Conservation (phyloP, 2,797 vertebrate species). For the Choloepus didactylus region DNA sequence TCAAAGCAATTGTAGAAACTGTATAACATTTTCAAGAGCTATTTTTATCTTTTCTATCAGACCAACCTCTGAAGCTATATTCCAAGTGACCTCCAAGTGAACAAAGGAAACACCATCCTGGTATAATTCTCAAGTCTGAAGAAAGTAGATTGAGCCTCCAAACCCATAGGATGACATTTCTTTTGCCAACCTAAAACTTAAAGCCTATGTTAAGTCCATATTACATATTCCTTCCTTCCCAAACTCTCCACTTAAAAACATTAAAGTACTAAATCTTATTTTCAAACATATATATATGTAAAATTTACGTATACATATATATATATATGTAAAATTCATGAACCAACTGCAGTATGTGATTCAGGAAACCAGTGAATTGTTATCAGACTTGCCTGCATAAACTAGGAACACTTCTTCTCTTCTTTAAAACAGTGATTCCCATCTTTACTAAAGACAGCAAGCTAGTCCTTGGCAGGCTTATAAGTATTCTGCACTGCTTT, state of each 20-base stretch:
- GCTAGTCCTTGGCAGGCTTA: conserved; percentile 50
- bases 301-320: background rate
- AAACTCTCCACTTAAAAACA: conserved; percentile 82
- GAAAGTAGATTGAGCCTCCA: conserved; percentile 79
- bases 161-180: conserved; percentile 76
- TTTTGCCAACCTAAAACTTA: conserved; percentile 72
- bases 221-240: conserved; percentile 61
- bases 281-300: conserved; percentile 75
- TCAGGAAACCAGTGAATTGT: conserved; percentile 72
- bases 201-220: conserved; percentile 71
- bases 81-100: conserved; percentile 17
- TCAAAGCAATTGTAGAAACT: conserved; percentile 60
- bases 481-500: conserved; percentile 22
- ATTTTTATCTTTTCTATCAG: conserved; percentile 58
- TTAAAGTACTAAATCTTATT: conserved; percentile 76
- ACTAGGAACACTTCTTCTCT: conserved; percentile 77
- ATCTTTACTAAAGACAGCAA: conserved; percentile 47
- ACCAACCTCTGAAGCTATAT: conserved; percentile 29
- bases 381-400: conserved; percentile 71
- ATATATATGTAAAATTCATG: conserved; percentile 81
- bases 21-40: conserved; percentile 73
- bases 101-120: conserved; percentile 34
- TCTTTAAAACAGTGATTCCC: conserved; percentile 74
- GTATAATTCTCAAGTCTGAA: conserved; percentile 72
- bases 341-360: conserved; percentile 73